Base-by-base conservation (phyloP, 2,113 vertebrate genomes). In the Ariopsis seemanni region DNA sequence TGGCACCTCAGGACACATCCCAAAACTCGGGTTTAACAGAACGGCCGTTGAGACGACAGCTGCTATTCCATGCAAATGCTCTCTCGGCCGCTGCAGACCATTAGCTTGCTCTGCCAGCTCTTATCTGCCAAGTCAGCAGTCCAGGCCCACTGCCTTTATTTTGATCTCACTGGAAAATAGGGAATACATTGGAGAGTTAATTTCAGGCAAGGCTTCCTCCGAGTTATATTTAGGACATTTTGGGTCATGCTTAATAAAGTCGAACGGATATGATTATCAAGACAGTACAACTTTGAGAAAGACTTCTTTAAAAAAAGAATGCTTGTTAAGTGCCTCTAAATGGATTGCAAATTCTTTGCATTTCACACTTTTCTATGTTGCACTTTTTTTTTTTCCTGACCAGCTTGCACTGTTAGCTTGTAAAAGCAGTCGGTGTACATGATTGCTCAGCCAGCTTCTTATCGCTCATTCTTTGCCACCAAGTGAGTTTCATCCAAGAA, bases 1-100 rank as follows among this genome's bases (percentile, higher is more conserved):
- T 89, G 90, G 88, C 92, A 91, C 84, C 63, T 60, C 65, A 81
- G 85, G 87, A 85, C 90, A 91, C 89, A 93, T 93, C 92, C 88
- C 58, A 81, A 92, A 90, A 89, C 85, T 90, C 82, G 89, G 90
- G 86, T 86, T 92, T 91, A 93, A 94, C 92, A 94, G 91, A 93
- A 93, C 89, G 88, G 87, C 92, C 87, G 69, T 90, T 90, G 93
- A 93, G 93, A 91, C 91, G 93, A 92, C 93, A 93, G 92, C 92
- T 92, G 94, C 92, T 92, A 85, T 90, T 91, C 91, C 89, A 80
- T 90, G 86, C 75, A 92, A 92, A 93, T 91, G 90, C 71, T 84
- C 90, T 67, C 86, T 67, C 87, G 88, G 90, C 89, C 90, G 88
- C 89, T 86, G 89, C 88, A 92, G 88, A 91, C 92, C 90, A 92